These are phyloP conservation scores for Osmerus eperlanus DNA, from an alignment of 2,113 vertebrate species.

Conservation along the genomic window DNA sequence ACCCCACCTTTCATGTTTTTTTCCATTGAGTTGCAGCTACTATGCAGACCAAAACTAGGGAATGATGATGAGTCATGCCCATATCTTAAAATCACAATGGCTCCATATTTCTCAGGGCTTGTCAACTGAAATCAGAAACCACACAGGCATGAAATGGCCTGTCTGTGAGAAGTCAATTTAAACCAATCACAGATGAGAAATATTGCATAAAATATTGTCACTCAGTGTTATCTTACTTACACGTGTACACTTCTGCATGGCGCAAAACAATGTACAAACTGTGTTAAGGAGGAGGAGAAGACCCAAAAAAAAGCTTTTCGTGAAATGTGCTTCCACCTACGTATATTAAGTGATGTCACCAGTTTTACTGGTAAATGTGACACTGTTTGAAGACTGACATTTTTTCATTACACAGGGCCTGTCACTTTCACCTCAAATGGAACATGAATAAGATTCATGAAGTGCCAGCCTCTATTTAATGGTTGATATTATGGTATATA, in stretches of 20 bases:
- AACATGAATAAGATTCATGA: constrained; percentile 6
- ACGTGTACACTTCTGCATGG: too few relatives aligned
- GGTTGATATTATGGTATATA: neutral
- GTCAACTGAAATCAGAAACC: constrained; percentile 4
- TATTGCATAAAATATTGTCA: neutral
- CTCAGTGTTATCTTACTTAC: too few relatives aligned
- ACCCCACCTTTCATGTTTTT: neutral
- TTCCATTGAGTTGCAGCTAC: neutral
- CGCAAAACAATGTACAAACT: neutral
- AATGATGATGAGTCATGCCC: constrained; percentile 9
- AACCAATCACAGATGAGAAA: constrained; percentile 15
- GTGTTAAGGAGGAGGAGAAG: neutral
- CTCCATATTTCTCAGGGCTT: constrained; percentile 18
- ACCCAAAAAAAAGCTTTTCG: too few relatives aligned
- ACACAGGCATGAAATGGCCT: constrained; percentile 27
- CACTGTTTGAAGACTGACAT: neutral
- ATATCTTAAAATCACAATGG: constrained; percentile 17
- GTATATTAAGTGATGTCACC: constrained; percentile 2
- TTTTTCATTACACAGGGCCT: constrained; percentile 1
- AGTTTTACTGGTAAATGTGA: constrained; percentile 1
- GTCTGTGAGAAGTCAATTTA: constrained; percentile 20
- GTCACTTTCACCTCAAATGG: neutral
- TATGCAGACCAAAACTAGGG: neutral
- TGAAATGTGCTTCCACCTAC: too few relatives aligned
- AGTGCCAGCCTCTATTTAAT: constrained; percentile 2